Percentiles rank a stretch among this genome's conserved stretches.
Conservation (phyloP, 2,888 invertebrate species). For the Erebia palarica region DNA sequence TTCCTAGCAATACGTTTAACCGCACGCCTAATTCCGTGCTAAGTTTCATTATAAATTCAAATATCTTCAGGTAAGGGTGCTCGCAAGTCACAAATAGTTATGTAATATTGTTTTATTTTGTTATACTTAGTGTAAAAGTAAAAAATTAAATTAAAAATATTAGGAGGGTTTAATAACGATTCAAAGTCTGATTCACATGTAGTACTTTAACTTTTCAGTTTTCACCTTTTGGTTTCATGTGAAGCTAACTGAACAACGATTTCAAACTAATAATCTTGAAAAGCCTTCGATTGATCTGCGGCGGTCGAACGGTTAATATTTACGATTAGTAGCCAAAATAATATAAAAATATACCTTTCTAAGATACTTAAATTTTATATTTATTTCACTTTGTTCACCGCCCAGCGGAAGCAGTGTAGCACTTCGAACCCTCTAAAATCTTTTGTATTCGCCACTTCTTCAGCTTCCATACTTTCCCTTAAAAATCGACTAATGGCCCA, state of each 20-base stretch:
- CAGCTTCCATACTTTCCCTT: neutral
- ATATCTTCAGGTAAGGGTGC: neutral
- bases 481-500: neutral
- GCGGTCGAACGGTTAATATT: no score
- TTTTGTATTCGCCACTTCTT: neutral
- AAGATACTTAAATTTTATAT: neutral
- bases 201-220: no score
- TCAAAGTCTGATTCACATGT: no score
- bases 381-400: neutral
- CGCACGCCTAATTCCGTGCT: slow-evolving; percentile 18
- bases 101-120: neutral
- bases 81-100: neutral
- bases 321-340: no score
- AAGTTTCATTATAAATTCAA: slow-evolving; percentile 1
- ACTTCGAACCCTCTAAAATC: neutral
- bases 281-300: no score
- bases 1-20: slow-evolving; percentile 11
- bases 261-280: no score
- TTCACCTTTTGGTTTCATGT: no score
- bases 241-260: no score
- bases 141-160: no score
- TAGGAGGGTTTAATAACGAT: no score
- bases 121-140: no score
- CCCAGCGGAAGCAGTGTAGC: neutral
- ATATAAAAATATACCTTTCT: no score